Conservation (phyloP, 2,113 vertebrate species). For the Neolamprologus sp. region DNA sequence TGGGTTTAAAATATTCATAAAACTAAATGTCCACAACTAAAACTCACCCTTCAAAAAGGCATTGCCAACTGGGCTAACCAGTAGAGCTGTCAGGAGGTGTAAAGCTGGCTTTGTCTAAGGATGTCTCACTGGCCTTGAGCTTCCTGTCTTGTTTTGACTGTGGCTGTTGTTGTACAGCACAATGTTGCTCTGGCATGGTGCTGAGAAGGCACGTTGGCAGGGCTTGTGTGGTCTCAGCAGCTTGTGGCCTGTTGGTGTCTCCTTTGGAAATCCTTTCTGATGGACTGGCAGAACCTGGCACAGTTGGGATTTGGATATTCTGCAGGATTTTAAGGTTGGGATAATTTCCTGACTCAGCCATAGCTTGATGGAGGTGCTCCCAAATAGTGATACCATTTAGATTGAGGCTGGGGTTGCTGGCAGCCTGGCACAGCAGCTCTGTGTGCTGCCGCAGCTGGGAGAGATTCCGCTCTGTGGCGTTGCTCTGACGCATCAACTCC, state of each 20-base stretch:
- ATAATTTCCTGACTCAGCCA: constrained; percentile 62
- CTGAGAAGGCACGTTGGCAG: neutral
- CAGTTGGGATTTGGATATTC: neutral
- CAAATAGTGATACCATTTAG: neutral
- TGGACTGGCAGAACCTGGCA: neutral
- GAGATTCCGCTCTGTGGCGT: constrained; percentile 49
- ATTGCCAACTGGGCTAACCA: constrained; percentile 5
- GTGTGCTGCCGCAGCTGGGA: constrained; percentile 62
- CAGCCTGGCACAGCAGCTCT: constrained; percentile 58
- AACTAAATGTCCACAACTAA: neutral
- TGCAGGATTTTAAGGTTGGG: constrained; percentile 20
- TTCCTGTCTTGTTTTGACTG: neutral
- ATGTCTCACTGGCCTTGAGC: neutral
- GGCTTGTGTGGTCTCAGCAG: neutral
- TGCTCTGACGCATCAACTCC: constrained; percentile 65
- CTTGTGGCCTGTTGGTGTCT: neutral
- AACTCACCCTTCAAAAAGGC: neutral
- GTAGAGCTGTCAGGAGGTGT: constrained; percentile 63
- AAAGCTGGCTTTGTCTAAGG: neutral
- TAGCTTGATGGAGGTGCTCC: constrained; percentile 41
- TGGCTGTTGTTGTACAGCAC: neutral
- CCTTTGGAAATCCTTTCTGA: neutral
- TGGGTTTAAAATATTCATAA: neutral
- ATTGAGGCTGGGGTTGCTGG: neutral
- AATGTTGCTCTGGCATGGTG: neutral